Conservation (phyloP, 2,888 invertebrate species). For the Limnephilus auricula region DNA sequence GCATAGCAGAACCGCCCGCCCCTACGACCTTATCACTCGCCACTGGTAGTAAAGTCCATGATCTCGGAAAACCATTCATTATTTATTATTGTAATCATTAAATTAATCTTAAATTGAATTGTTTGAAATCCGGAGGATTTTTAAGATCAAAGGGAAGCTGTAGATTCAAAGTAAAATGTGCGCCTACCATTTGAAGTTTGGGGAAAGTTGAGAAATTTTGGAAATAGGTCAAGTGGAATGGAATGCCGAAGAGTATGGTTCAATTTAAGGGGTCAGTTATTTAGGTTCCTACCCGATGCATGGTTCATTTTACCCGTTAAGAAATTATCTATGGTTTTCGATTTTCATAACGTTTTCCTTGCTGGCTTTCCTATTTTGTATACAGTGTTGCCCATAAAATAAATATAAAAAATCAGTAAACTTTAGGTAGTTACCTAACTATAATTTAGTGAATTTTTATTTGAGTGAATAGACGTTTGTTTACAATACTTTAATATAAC, state of each 20-base stretch:
- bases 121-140: neutral
- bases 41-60: neutral
- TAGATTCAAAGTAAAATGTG: neutral
- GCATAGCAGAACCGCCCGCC: neutral
- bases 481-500: too few species aligned
- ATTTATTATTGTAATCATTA: neutral
- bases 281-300: neutral
- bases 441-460: too few species aligned
- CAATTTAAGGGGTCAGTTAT: neutral
- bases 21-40: neutral
- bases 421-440: neutral
- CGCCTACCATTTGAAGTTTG: neutral
- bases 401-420: neutral
- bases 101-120: neutral
- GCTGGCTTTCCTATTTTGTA: neutral
- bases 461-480: too few species aligned
- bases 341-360: neutral
- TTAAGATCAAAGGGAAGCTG: neutral
- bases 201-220: neutral
- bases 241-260: neutral
- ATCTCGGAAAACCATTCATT: neutral
- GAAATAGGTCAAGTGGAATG: neutral
- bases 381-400: neutral
- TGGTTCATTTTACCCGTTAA: neutral
- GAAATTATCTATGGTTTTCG: neutral